These are phyloP conservation scores for Orientallactaga bullata DNA, from an alignment of 2,113 vertebrate species.

Conservation along the genomic window DNA sequence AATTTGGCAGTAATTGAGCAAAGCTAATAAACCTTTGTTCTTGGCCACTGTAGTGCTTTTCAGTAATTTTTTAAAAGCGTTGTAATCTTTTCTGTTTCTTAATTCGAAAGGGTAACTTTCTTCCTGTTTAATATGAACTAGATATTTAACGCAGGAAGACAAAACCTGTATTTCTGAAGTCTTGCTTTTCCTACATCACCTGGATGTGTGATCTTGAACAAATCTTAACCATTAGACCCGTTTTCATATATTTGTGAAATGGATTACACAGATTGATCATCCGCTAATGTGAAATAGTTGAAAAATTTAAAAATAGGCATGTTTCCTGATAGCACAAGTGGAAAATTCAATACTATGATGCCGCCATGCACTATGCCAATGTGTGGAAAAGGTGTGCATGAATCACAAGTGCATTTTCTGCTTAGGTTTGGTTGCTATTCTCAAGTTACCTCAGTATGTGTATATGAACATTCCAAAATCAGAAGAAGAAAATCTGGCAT, in stretches of 20 bases:
- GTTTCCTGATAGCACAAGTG: neutral
- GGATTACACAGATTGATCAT: neutral
- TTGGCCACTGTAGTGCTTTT: neutral
- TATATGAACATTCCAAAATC: neutral
- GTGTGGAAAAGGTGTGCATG: neutral
- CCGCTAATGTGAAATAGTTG: neutral
- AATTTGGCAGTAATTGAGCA: slow-evolving; percentile 48
- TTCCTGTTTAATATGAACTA: neutral
- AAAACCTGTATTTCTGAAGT: slow-evolving; percentile 19
- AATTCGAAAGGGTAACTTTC: slow-evolving; percentile 22
- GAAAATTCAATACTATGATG: neutral
- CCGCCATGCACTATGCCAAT: neutral
- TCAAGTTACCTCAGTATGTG: neutral
- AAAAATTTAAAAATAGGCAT: neutral
- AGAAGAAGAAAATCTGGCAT: neutral
- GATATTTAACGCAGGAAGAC: neutral
- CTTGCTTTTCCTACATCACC: neutral
- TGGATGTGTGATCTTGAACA: neutral
- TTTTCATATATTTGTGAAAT: slow-evolving; percentile 44
- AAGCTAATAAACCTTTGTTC: slow-evolving; percentile 49
- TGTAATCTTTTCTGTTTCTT: slow-evolving; percentile 24
- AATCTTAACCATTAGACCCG: neutral
- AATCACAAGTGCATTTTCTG: neutral
- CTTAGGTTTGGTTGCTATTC: neutral
- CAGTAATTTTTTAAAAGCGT: slow-evolving; percentile 47